phyloP scores from a whole-genome alignment of 2,797 vertebrate genomes.

The Pterois miles region DNA sequence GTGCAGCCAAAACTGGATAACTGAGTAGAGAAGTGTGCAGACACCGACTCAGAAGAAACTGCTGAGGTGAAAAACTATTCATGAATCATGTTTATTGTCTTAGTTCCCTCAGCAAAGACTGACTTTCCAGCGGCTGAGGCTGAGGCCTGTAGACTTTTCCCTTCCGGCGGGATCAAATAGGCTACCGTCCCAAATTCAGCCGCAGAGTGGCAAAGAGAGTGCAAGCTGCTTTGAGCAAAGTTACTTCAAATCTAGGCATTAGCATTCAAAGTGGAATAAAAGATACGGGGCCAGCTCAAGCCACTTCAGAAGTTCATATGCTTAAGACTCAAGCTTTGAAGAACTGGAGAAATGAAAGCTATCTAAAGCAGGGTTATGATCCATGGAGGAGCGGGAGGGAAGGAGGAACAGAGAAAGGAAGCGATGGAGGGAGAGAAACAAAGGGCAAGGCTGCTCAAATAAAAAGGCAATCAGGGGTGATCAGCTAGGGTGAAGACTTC shows the following conservation, averaged over 20 bases:
- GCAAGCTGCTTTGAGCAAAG: conserved; percentile 43
- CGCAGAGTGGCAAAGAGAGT: conserved; percentile 30
- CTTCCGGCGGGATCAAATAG: conserved; percentile 30
- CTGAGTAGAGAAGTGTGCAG: neutral
- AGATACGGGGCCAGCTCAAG: conserved; percentile 59
- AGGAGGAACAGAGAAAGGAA: conserved; percentile 29
- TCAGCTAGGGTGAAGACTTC: conserved; percentile 42
- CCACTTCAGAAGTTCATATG: conserved; percentile 72
- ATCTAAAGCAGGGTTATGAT: conserved; percentile 77
- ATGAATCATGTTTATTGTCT: conserved; percentile 8
- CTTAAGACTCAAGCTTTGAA: conserved; percentile 76
- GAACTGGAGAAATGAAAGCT: conserved; percentile 65
- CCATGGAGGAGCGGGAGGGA: conserved; percentile 40
- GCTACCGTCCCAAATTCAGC: conserved; percentile 36
- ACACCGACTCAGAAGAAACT: neutral
- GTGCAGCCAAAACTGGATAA: neutral
- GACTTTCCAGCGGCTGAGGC: conserved; percentile 20
- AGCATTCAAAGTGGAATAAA: conserved; percentile 71
- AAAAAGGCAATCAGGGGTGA: conserved; percentile 46
- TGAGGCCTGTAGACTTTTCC: conserved; percentile 11
- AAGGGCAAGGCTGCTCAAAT: conserved; percentile 27
- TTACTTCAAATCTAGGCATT: conserved; percentile 67
- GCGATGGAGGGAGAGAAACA: conserved; percentile 29
- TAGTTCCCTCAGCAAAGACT: conserved; percentile 1
- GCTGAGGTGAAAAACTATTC: neutral